These are phyloP conservation scores for Donacobius atricapilla DNA, from an alignment of 2,113 vertebrate genomes.

Conservation along the genomic window DNA sequence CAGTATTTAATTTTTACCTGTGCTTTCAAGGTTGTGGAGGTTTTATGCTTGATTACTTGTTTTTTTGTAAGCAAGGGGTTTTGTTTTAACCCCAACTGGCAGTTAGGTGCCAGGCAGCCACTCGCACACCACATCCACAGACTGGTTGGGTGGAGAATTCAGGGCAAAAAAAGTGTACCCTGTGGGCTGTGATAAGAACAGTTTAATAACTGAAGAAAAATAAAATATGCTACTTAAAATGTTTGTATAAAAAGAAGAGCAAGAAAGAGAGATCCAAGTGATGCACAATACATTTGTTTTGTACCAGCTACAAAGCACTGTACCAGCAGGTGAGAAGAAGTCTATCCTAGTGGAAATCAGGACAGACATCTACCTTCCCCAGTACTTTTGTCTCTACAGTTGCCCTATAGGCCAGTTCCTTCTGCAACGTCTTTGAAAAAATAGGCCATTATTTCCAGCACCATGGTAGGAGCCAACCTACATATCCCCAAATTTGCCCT, in stretches of 20 bases:
- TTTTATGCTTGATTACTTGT: background rate
- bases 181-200: background rate
- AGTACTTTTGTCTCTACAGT: background rate
- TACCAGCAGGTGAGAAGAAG: background rate
- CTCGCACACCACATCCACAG: background rate
- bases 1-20: background rate
- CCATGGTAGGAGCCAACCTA: background rate
- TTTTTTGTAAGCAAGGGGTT: background rate
- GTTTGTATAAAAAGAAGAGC: background rate
- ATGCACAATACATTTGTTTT: background rate
- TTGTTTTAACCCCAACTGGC: background rate
- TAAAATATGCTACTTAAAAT: background rate
- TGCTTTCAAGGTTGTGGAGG: background rate
- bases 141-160: background rate
- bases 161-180: too few relatives aligned
- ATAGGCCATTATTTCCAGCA: background rate
- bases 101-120: background rate
- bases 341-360: background rate
- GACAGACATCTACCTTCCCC: background rate
- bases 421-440: background rate
- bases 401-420: background rate
- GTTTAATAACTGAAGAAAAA: background rate
- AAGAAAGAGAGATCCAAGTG: background rate
- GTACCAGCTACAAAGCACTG: background rate
- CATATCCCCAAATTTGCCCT: background rate